Base-by-base conservation (phyloP, 2,888 invertebrate genomes). In the Spilarctia lutea region DNA sequence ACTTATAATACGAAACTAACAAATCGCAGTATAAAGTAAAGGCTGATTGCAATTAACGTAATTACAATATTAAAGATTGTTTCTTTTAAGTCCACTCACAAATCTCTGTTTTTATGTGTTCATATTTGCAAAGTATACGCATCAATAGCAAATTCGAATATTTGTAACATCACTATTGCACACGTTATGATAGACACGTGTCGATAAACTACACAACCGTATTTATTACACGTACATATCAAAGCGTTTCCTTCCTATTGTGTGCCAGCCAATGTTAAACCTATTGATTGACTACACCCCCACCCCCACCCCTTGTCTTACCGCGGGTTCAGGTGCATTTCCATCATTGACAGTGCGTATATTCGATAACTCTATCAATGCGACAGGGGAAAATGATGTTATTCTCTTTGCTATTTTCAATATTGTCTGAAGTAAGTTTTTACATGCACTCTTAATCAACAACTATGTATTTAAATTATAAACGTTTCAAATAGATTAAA, bases 241-340 rank as follows among this genome's bases (percentile, higher is more conserved):
- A 83, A 78, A 83, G 81, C 79, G 78, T 77, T 83, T 83, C 85
- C 84, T 85, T 85, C 48, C 83, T 82, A 85, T 90, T 87, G 89
- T 88, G 78, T 86, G 85, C 84, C 79, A 83, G 85, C 82, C 89
- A 85, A 86, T 88, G 86, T 82, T 80, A 81, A 85, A 85, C 86
- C 88, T 93, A 94, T 94, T 92, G 94, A 94, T 94, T 94, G 91
- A 90, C 88, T 91, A 83, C 84, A 79, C 81, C 87, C 86, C 86
- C 84, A 79, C 81, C 87, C 86, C 86, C 80, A 82, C 75, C 80
- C 86, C 79, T 80, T 80, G 78, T 75, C 81, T 72, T 78, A 81
- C 85, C 84, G 79, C 83, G 76, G 81, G 77, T 80, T 73, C 78
- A 80, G 83, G 80, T 93, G 92, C 91, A 93, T 91, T 93, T 91